These are phyloP conservation scores for Drosophila limbata DNA, from an alignment of 2,888 invertebrate species.

Conservation along the genomic window DNA sequence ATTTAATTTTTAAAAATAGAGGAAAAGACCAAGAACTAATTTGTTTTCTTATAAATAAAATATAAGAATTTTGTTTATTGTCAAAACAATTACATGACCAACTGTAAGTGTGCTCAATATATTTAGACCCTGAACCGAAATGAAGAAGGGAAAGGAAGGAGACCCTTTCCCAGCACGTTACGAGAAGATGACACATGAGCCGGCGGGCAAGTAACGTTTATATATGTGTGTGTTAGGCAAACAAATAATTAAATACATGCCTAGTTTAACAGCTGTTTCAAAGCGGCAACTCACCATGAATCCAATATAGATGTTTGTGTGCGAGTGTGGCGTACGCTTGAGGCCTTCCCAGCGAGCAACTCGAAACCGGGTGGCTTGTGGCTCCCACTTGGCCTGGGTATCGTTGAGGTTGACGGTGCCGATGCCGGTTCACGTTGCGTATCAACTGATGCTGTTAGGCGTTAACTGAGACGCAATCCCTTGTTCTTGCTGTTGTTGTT, in stretches of 20 bases:
- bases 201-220: constrained; percentile 32
- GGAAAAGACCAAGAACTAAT: too few species aligned
- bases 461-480: constrained; percentile 28
- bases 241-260: constrained; percentile 76
- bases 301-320: constrained; percentile 63
- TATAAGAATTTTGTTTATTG: background rate
- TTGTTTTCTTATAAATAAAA: too few species aligned
- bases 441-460: constrained; percentile 32
- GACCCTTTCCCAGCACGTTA: constrained; percentile 12
- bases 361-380: constrained; percentile 55
- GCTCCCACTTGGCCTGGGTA: constrained; percentile 55
- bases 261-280: constrained; percentile 66
- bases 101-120: constrained; percentile 37
- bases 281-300: constrained; percentile 70
- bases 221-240: constrained; percentile 54
- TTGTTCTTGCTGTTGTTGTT: constrained; percentile 18
- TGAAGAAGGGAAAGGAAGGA: constrained; percentile 10
- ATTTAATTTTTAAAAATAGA: too few species aligned
- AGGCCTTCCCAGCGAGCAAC: constrained; percentile 58
- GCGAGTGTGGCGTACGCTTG: constrained; percentile 17
- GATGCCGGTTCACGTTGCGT: constrained; percentile 2
- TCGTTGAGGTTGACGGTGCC: constrained; percentile 14
- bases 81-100: background rate
- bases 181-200: constrained; percentile 58
- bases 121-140: constrained; percentile 33